Evolutionary conservation across 2,113 vertebrate genomes (phyloP).

Genomic region (Chionomys nivalis): DNA sequence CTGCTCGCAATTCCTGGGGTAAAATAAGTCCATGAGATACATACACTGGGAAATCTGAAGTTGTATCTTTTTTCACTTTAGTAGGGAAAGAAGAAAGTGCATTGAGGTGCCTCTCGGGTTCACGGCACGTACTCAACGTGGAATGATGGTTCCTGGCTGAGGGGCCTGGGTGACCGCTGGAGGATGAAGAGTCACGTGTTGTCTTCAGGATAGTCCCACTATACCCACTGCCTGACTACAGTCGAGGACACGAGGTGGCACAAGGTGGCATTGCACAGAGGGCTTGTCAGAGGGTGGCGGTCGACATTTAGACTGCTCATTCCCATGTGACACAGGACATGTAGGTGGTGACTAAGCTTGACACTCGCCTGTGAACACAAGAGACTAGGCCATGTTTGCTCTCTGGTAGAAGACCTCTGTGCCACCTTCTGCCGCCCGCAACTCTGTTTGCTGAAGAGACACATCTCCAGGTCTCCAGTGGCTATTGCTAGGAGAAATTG

Average conservation of each 20-base stretch:
- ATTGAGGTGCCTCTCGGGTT: neutral
- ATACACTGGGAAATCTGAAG: neutral
- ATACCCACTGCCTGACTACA: neutral
- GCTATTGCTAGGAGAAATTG: neutral
- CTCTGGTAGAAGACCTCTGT: neutral
- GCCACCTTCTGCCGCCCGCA: neutral
- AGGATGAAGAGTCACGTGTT: neutral
- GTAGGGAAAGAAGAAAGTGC: neutral
- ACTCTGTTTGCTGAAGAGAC: conserved; percentile 17
- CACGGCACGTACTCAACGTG: accelerated
- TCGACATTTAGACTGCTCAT: neutral
- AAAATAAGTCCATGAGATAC: neutral
- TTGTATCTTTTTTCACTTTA: neutral
- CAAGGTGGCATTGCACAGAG: neutral
- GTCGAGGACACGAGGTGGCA: neutral
- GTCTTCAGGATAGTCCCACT: neutral
- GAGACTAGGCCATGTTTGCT: neutral
- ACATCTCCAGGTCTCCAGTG: neutral
- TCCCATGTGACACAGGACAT: neutral
- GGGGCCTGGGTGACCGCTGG: neutral
- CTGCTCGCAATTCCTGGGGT: neutral
- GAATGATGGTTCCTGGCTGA: neutral
- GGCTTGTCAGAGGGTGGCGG: neutral
- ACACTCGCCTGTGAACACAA: neutral
- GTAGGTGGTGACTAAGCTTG: neutral